Base-by-base conservation (phyloP, 2,888 invertebrate genomes). In the Troides helena region DNA sequence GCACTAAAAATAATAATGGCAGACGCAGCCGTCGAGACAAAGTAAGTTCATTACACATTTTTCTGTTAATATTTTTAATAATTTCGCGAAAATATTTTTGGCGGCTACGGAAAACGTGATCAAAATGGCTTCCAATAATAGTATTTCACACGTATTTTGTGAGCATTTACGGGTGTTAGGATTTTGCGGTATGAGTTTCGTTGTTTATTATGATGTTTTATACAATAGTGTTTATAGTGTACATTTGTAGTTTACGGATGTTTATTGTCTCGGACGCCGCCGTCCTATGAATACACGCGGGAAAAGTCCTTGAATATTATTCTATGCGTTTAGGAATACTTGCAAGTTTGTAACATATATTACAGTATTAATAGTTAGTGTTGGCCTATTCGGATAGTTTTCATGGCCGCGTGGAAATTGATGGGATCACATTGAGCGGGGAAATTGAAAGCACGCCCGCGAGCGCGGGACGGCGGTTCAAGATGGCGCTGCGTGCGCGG, bases 21-120 rank as follows among this genome's bases (percentile, higher is more conserved):
- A 89, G 95, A 95, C 89, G 94, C 95, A 88, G 95, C 95, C 80
- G 91, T 94, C 75, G 94, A 95, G 85, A 94, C 93, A 85, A 94
- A 94, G 95, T 95, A 93, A 95, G 95, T 95, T 82, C 74, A 76
- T 77, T 76, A 74, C 30, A 75, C 65, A 59, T 71, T 72, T 74
- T 80, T 82, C 70, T 75, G 74, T 80, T 71, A 78, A 69, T 74
- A 76, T 70, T 72, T 61, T 39, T 60, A 74, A 77, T 72, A 80
- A 81, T 81, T 71, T 65, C 66, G 72, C 71, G 73, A 73, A 75
- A 76, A 75, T 77, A 81, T 76, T 89, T 92, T 92, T 92, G 91
- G 92, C 92, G 92, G 91, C 87, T 86, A 85, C 77, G 74, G 75
- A 75, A 85, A 86, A 86, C 88, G 86, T 89, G 89, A 90, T 87